Conservation (phyloP, 2,888 invertebrate species). For the Griposia aprilina region DNA sequence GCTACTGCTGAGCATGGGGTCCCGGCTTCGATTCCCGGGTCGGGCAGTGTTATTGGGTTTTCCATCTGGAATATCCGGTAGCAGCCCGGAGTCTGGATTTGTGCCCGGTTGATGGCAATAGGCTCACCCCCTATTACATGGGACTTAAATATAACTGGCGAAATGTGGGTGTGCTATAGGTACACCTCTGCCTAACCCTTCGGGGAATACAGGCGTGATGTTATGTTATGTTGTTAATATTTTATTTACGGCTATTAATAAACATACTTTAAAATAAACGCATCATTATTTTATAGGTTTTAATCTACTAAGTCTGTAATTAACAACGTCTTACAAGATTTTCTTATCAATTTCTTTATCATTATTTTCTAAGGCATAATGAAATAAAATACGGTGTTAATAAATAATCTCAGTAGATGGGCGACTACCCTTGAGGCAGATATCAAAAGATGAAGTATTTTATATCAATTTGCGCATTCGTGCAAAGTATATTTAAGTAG, state of each 20-base stretch:
- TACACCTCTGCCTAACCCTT: too few species aligned
- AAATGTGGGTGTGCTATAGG: too few species aligned
- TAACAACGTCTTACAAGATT: neutral
- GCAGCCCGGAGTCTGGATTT: too few species aligned
- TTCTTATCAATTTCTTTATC: slow-evolving; percentile 24
- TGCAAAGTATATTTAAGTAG: slow-evolving; percentile 88
- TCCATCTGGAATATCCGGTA: too few species aligned
- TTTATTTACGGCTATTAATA: neutral
- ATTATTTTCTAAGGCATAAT: slow-evolving; percentile 37
- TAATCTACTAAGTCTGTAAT: slow-evolving; percentile 1
- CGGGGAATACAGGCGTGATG: too few species aligned
- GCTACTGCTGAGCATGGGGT: too few species aligned
- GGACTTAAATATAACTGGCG: too few species aligned
- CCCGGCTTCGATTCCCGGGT: too few species aligned
- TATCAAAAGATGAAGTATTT: slow-evolving; percentile 86
- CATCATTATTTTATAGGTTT: neutral
- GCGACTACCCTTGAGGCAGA: slow-evolving; percentile 71
- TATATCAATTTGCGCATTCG: slow-evolving; percentile 89
- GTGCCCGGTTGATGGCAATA: too few species aligned
- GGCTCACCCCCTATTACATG: too few species aligned
- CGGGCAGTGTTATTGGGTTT: too few species aligned
- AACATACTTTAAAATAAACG: neutral
- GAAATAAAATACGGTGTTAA: slow-evolving; percentile 56
- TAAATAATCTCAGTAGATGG: slow-evolving; percentile 62
- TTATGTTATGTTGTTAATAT: slow-evolving; percentile 17